Conservation (phyloP, 2,113 vertebrate genomes). For the Solenodon paradoxus region DNA sequence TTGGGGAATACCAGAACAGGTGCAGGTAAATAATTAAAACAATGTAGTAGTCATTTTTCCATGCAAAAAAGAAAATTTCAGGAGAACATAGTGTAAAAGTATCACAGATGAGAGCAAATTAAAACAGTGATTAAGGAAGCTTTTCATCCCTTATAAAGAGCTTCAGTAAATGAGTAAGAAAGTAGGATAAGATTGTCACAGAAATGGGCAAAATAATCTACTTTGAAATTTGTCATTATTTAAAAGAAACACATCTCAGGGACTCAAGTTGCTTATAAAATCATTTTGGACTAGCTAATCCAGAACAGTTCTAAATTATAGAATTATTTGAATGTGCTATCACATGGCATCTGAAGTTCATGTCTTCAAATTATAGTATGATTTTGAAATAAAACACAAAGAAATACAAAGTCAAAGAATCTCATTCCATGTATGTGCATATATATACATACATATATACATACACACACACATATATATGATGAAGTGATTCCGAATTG, state of each 20-base stretch:
- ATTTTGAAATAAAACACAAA: background rate
- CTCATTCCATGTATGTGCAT: background rate
- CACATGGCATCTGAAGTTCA: background rate
- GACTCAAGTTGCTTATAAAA: background rate
- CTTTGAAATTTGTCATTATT: conserved; percentile 72
- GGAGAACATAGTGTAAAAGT: conserved; percentile 72
- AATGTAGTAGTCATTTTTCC: conserved; percentile 54
- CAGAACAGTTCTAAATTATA: background rate
- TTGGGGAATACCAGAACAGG: conserved; percentile 64
- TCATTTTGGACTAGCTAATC: background rate
- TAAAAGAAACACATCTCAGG: background rate
- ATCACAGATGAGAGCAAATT: conserved; percentile 83
- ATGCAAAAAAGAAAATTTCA: conserved; percentile 72
- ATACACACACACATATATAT: too few species aligned
- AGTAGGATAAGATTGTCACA: conserved; percentile 60
- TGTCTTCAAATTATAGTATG: background rate
- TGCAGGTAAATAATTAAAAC: conserved; percentile 75
- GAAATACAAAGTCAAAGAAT: background rate
- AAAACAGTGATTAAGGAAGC: conserved; percentile 77
- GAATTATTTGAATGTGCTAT: background rate
- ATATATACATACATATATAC: too few species aligned
- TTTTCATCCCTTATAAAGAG: conserved; percentile 72
- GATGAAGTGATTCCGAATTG: background rate
- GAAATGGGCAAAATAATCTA: conserved; percentile 64
- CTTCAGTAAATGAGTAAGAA: conserved; percentile 69